Evolutionary conservation across 2,797 vertebrate genomes (phyloP), one percentile per base, ranked within the genome.

Genomic region (Chloroceryle inda): DNA sequence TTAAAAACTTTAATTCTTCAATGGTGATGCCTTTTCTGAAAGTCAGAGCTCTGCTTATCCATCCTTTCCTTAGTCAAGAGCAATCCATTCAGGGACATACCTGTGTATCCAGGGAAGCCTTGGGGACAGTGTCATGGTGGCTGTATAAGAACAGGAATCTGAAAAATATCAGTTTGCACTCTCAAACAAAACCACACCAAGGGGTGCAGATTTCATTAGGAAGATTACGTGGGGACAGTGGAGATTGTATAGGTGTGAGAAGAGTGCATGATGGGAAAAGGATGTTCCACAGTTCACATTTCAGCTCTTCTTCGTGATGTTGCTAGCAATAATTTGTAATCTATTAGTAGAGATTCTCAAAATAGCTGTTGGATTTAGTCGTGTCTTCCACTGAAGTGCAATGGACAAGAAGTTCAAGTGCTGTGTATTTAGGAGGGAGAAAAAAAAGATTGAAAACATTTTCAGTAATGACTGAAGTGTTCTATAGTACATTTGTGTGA

Each of bases 281-380:
- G 37, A 9, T n/a, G 17, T 66, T 67, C 84, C 79, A 13, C 12
- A 55, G 40, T 5, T 52, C 55, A 31, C 10, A 76, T 35, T 88
- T 76, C 83, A 82, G 38, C 52, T 73, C 56, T 38, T 52, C 49
- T 35, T 11, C 26, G 1, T 72, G 22, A 3, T 31, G 19, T 64
- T 88, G 37, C 61, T 88, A 58, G 75, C 61, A 85, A 35, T 64
- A 68, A 86, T 62, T 96, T 69, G 76, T 38, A 86, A 81, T 2
- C 5, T 29, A 18, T 84, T 84, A 67, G 44, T 56, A 67, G 55
- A 88, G 71, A 71, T 87, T 93, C 88, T 82, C 86, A 75, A 76
- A 93, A 90, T 45, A 89, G 21, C 50, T 92, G 47, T 45, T 61
- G 45, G 37, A 61, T 88, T 94, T 63, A 78, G 76, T 94, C 89